phyloP scores from a whole-genome alignment of 2,797 vertebrate genomes.

The Monodelphis domestica region DNA sequence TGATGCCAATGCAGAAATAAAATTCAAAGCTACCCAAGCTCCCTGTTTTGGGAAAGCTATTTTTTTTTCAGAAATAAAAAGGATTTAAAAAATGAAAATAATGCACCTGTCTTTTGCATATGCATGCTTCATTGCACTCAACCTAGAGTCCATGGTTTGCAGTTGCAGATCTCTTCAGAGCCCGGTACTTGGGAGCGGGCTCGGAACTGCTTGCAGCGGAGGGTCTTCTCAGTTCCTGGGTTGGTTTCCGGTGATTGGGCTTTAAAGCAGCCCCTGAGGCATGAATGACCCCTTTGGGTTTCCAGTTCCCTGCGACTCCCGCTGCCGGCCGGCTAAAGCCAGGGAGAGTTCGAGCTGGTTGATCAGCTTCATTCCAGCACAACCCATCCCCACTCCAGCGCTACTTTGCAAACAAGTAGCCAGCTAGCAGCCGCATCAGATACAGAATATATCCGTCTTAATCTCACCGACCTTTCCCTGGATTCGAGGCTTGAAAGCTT shows the following conservation, averaged over 20 bases:
- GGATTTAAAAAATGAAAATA: conserved; percentile 53
- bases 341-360: conserved; percentile 48
- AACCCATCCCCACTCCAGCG: conserved; percentile 57
- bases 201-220: conserved; percentile 1
- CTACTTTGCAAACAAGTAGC: conserved; percentile 80
- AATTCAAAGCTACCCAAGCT: conserved; percentile 50
- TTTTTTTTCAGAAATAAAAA: conserved; percentile 70
- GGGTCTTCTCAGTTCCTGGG: conserved; percentile 24
- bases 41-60: conserved; percentile 44
- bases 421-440: conserved; percentile 35
- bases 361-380: conserved; percentile 74
- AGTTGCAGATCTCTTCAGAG: conserved; percentile 38
- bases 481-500: conserved; percentile 12
- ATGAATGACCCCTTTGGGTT: conserved; percentile 41
- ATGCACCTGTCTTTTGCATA: conserved; percentile 78
- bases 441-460: background rate
- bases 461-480: background rate
- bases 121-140: conserved; percentile 61
- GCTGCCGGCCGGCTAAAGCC: background rate
- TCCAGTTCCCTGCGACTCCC: conserved; percentile 25
- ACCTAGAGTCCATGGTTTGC: conserved; percentile 50
- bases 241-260: conserved; percentile 69
- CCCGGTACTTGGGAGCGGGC: conserved; percentile 36
- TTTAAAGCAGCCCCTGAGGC: conserved; percentile 47
- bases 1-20: conserved; percentile 63